Base-by-base conservation (phyloP, 64 coral and sea anemone genomes). In the Actinia equina region DNA sequence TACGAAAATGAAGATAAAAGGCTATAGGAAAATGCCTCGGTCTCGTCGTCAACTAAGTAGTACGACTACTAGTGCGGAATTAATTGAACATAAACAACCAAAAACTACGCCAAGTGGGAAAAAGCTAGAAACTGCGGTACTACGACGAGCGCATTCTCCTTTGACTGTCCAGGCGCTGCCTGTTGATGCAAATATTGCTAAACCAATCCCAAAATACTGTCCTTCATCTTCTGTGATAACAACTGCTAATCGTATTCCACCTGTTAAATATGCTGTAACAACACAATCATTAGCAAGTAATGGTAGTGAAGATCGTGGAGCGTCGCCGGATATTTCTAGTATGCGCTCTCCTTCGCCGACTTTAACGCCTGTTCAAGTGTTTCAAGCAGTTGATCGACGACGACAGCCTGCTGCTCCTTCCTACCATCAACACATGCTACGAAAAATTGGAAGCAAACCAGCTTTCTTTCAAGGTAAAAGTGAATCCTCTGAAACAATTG, bases 341-440 rank as follows among this genome's bases (percentile, higher is more conserved):
- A 74, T 87, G 2, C 88, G 88, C 30, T 86, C 89, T 19, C 86
- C 81, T 20, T 96, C 97, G 59, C 91, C 97, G 45, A 91, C 97
- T 19, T 85, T 89, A 20, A 95, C 77, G 8, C 90, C 97, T 6
- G 97, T 95, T 82, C 97, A 95, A 85, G 97, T 99, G 51, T 93
- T 95, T 71, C 88, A 90, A 86, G 93, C 91, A 26, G 93, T 94
- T 17, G 97, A 99, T 90, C 91, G 93, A 59, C 87, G 97, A 74
- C 70, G 97, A 18, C 91, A 95, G 71, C 97, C 97, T 1, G 97
- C 97, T 1, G 97, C 97, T 0, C 97, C 97, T 43, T 99, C 97
- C 22, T 99, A 99, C 86, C 88, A 95, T 10, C 93, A 99, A 83
- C 97, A 99, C 77, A 99, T 99, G 97, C 90, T 95, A 49, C 84